Evolutionary conservation across 64 coral and sea anemone genomes (phyloP).

Genomic region (Actinia tenebrosa): DNA sequence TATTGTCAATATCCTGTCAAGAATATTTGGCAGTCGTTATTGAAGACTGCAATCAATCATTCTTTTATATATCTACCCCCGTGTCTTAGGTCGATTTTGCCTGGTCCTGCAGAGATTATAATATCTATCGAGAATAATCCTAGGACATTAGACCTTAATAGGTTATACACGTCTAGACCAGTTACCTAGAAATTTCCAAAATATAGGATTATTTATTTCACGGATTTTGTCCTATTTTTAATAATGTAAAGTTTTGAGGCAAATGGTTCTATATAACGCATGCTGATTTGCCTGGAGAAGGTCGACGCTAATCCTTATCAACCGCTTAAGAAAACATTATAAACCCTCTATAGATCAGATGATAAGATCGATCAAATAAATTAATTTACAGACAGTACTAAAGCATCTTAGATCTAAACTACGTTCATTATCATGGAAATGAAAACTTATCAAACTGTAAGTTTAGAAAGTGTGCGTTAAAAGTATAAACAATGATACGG

Average conservation of each 20-base stretch:
- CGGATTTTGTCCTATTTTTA: not conserved
- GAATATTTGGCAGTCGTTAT: not conserved
- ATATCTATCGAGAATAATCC: not conserved
- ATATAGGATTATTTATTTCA: not conserved
- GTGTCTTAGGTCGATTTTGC: not conserved
- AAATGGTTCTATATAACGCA: not conserved
- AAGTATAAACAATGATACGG: not conserved
- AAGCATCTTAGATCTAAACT: not conserved
- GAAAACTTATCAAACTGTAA: not conserved
- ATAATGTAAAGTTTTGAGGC: not conserved
- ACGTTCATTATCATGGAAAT: not conserved
- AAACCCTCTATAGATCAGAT: not conserved
- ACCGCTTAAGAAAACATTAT: not conserved
- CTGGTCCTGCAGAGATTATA: not conserved
- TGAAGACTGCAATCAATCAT: not conserved
- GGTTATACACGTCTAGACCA: not conserved
- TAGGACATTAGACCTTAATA: not conserved
- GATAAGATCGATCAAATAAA: not conserved
- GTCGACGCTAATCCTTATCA: not conserved
- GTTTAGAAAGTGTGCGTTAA: no score
- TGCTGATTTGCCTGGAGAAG: not conserved
- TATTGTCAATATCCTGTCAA: not conserved
- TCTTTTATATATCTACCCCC: not conserved
- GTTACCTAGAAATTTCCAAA: not conserved
- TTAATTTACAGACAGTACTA: not conserved